phyloP scores from a whole-genome alignment of 2,797 vertebrate genomes.

The Rhynchotus rufescens region DNA sequence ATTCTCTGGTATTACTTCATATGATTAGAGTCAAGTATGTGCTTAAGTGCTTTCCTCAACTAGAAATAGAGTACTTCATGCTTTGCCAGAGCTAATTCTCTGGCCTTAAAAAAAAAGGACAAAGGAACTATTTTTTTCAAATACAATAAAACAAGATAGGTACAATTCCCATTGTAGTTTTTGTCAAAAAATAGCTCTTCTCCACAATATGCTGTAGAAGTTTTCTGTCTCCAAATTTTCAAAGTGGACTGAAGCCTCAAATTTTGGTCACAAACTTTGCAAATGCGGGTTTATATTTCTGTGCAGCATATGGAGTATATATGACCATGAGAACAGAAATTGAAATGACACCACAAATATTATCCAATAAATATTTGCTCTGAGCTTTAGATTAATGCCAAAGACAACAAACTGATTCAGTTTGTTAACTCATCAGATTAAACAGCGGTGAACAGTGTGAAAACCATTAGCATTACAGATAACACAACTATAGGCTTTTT shows the following conservation, averaged over 20 bases:
- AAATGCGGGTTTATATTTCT: not conserved
- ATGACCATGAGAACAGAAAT: not conserved
- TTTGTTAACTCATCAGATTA: constrained; percentile 26
- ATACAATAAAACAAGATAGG: not conserved
- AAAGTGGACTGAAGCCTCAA: not conserved
- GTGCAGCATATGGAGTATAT: not conserved
- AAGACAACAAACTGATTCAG: constrained; percentile 57
- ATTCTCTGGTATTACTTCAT: not conserved
- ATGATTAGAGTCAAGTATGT: not conserved
- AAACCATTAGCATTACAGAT: constrained; percentile 69
- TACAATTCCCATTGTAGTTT: not conserved
- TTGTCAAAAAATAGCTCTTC: not conserved
- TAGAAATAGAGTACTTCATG: not conserved
- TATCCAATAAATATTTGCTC: not conserved
- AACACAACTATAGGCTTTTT: constrained; percentile 77
- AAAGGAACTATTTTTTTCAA: not conserved
- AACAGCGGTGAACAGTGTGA: constrained; percentile 49
- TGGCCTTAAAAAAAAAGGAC: not conserved
- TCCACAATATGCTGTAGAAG: not conserved
- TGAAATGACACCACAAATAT: not conserved
- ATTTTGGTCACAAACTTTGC: not conserved
- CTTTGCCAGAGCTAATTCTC: not conserved
- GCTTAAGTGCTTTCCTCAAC: not conserved
- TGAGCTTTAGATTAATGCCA: constrained; percentile 8
- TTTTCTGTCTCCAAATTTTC: not conserved